Conservation (phyloP, 2,888 invertebrate genomes). For the Mesopsocus fuscifrons region DNA sequence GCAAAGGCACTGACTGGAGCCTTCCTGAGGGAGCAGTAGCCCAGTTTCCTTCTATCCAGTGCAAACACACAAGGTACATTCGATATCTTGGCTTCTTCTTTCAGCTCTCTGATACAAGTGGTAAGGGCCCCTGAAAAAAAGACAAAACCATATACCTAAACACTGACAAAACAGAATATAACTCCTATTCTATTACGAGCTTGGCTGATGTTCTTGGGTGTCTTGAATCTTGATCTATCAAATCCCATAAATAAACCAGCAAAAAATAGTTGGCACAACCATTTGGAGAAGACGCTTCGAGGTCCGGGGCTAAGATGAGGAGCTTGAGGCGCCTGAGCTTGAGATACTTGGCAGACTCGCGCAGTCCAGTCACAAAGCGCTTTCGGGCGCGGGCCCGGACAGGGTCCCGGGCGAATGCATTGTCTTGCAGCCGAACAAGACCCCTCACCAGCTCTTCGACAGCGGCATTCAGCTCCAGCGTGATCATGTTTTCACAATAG, state of each 20-base stretch:
- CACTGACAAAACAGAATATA: too few relatives aligned
- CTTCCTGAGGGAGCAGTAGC: constrained; percentile 34
- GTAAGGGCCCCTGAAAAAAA: constrained; percentile 33
- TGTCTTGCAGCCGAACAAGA: constrained; percentile 38
- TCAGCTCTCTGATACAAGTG: constrained; percentile 30
- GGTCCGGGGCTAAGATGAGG: constrained; percentile 40
- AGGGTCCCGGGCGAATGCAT: constrained; percentile 35
- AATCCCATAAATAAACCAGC: too few relatives aligned
- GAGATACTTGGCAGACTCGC: constrained; percentile 38
- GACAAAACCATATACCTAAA: too few relatives aligned
- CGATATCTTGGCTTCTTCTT: constrained; percentile 29
- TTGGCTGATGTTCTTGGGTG: too few relatives aligned
- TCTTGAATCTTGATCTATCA: too few relatives aligned
- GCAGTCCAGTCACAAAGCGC: constrained; percentile 39
- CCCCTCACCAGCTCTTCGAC: constrained; percentile 31
- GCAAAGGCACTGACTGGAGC: constrained; percentile 40
- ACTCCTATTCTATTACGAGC: too few relatives aligned
- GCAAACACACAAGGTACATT: constrained; percentile 38
- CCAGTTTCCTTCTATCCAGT: constrained; percentile 33
- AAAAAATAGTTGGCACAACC: too few relatives aligned
- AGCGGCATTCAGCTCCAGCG: constrained; percentile 30
- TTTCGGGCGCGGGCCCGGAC: constrained; percentile 34
- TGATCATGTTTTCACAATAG: constrained; percentile 39
- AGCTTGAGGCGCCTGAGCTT: constrained; percentile 35
- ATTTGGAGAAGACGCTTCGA: constrained; percentile 26